phyloP scores from a whole-genome alignment of 2,113 vertebrate genomes.

The Tetraodon nigroviridis region DNA sequence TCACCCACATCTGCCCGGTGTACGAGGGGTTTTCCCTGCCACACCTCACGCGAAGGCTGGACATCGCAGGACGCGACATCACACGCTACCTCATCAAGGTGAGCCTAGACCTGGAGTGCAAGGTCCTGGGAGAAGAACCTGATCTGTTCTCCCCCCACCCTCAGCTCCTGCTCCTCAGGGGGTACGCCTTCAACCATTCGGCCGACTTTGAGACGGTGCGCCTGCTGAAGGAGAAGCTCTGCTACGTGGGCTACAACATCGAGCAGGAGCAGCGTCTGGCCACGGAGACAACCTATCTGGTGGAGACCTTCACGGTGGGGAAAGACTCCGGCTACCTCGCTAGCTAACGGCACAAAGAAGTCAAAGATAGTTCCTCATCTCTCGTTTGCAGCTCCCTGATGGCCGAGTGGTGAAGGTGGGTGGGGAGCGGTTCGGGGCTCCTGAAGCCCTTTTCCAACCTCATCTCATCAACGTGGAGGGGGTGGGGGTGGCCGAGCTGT shows the following conservation, averaged over 20 bases:
- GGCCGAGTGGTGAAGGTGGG: conserved; percentile 94
- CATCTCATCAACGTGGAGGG: conserved; percentile 98
- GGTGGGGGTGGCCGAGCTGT: conserved; percentile 91
- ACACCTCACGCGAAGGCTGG: conserved; percentile 92
- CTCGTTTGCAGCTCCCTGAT: conserved; percentile 83
- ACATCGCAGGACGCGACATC: conserved; percentile 97
- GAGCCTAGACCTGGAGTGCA: not conserved
- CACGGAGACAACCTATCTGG: conserved; percentile 89
- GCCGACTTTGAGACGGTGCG: conserved; percentile 97
- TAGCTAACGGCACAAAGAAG: no score
- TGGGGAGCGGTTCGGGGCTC: conserved; percentile 94
- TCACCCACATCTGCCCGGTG: conserved; percentile 97
- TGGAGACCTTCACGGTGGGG: conserved; percentile 85
- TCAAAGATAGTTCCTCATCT: not conserved
- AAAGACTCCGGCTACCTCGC: no score
- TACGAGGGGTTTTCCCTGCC: conserved; percentile 97
- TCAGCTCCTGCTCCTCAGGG: conserved; percentile 88
- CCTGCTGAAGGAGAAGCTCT: conserved; percentile 95
- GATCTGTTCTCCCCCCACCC: not conserved
- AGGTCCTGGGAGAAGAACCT: no score
- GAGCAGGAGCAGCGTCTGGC: conserved; percentile 96
- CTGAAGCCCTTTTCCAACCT: conserved; percentile 96
- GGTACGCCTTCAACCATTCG: conserved; percentile 96
- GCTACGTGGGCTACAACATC: conserved; percentile 96
- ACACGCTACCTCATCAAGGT: conserved; percentile 98